phyloP scores from a whole-genome alignment of 2,888 invertebrate genomes.

The Xestia ashworthii region DNA sequence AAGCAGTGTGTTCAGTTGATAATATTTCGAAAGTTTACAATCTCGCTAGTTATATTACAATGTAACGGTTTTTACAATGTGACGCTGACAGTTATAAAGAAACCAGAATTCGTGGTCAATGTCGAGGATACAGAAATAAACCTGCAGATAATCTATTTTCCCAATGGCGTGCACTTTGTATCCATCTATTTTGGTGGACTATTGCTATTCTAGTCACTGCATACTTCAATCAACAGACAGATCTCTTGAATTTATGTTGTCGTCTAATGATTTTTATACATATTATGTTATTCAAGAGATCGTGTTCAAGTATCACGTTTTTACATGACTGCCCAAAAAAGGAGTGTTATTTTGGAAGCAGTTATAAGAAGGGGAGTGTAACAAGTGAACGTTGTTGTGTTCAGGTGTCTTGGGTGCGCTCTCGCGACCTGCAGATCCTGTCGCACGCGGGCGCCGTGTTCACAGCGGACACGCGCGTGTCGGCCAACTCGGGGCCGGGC shows the following conservation, averaged over 20 bases:
- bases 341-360: too few relatives aligned
- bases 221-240: neutral
- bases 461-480: conserved; percentile 93
- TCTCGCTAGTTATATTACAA: too few relatives aligned
- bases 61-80: too few relatives aligned
- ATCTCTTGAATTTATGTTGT: neutral
- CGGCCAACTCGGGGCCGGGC: conserved; percentile 85
- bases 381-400: neutral
- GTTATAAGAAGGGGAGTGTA: neutral
- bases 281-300: neutral
- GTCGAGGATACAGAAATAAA: conserved; percentile 11
- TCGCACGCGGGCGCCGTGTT: conserved; percentile 92
- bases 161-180: neutral
- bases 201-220: neutral
- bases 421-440: conserved; percentile 93
- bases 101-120: neutral
- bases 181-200: conserved; percentile 3
- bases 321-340: too few relatives aligned
- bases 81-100: neutral
- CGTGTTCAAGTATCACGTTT: neutral
- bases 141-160: neutral
- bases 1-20: too few relatives aligned
- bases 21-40: too few relatives aligned
- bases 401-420: conserved; percentile 94
- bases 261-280: neutral